Evolutionary conservation across 1,140 invertebrate genomes (phyloP).

Genomic region (Tachypleus tridentatus): DNA sequence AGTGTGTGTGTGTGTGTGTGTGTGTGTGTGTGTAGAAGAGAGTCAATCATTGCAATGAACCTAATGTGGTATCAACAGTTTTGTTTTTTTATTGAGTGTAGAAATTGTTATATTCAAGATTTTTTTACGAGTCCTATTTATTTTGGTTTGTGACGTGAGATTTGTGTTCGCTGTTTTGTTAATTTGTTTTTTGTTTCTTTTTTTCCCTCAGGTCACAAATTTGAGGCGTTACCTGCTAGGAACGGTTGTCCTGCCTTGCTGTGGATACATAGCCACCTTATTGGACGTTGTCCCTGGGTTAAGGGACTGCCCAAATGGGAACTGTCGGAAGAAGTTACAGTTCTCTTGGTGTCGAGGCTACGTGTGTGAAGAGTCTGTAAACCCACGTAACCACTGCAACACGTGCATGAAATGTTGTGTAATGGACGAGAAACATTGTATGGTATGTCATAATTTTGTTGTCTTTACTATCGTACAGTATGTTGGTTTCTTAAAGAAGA

Average conservation of each 20-base stretch:
- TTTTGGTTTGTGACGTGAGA: too few species aligned
- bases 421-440: constrained; percentile 10
- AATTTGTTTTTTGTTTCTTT: not conserved
- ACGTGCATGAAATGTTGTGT: constrained; percentile 14
- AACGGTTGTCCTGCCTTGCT: constrained; percentile 9
- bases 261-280: constrained; percentile 6
- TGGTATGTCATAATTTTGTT: constrained; percentile 4
- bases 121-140: too few species aligned
- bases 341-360: constrained; percentile 15
- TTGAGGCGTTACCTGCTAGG: not conserved
- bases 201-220: not conserved
- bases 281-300: constrained; percentile 14
- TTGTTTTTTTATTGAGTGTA: too few species aligned
- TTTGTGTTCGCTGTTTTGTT: not conserved
- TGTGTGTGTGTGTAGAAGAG: too few species aligned
- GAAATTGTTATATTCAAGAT: too few species aligned
- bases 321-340: constrained; percentile 9
- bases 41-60: too few species aligned
- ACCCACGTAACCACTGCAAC: constrained; percentile 16
- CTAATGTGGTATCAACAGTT: too few species aligned
- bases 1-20: too few species aligned
- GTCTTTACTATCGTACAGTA: too few species aligned
- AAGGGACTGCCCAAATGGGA: constrained; percentile 9
- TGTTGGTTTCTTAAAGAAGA: too few species aligned
- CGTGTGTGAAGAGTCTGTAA: constrained; percentile 8